Conservation (phyloP, 53 echinoderm and acorn worm species). For the Luidia sarsii region DNA sequence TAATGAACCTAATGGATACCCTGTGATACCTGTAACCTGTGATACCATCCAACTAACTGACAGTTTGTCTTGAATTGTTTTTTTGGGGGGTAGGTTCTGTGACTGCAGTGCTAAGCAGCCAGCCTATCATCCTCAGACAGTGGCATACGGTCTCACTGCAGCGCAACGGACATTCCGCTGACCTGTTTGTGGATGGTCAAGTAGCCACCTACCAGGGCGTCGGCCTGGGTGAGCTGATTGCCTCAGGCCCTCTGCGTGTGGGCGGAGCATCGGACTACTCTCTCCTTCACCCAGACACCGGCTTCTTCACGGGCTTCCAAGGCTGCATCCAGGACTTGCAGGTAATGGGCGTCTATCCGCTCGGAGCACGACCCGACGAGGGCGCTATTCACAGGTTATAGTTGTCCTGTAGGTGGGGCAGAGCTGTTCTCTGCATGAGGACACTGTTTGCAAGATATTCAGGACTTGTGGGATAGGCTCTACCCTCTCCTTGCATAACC, state of each 20-base stretch:
- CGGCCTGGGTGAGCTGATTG: constrained; percentile 67
- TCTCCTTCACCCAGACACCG: constrained; percentile 61
- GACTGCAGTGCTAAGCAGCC: constrained; percentile 62
- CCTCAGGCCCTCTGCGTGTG: constrained; percentile 58
- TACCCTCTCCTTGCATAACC: too few relatives aligned
- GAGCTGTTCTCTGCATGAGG: too few relatives aligned
- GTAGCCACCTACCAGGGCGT: constrained; percentile 53
- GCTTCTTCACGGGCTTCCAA: constrained; percentile 67
- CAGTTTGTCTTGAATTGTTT: not conserved
- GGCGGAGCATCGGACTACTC: constrained; percentile 72
- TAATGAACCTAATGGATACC: too few relatives aligned
- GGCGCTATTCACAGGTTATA: too few relatives aligned
- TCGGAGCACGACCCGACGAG: not conserved
- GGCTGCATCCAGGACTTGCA: constrained; percentile 86
- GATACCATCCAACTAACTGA: too few relatives aligned
- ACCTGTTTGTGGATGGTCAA: constrained; percentile 71
- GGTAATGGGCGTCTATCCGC: constrained; percentile 33
- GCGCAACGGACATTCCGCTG: constrained; percentile 69
- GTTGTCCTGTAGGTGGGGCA: too few relatives aligned
- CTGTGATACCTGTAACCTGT: too few relatives aligned
- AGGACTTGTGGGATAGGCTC: too few relatives aligned
- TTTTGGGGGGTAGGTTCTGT: too few relatives aligned
- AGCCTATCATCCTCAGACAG: constrained; percentile 60
- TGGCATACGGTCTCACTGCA: constrained; percentile 75
- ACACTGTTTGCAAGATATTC: too few relatives aligned